Base-by-base conservation (phyloP, 2,113 vertebrate genomes). In the Rhadina sibilatrix region DNA sequence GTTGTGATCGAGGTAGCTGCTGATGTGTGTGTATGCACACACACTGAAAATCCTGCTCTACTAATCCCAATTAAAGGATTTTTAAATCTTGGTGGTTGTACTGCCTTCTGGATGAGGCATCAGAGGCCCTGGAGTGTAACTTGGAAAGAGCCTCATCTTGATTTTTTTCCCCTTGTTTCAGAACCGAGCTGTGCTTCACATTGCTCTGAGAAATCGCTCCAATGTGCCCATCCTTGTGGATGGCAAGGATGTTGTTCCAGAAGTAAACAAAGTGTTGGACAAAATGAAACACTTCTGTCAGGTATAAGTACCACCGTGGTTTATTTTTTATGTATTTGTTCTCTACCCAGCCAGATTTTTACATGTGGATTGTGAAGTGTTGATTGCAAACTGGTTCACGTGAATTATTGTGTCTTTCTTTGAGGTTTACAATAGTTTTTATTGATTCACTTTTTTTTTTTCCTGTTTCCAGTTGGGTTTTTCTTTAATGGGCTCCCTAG, bases 261-360 rank as follows among this genome's bases (percentile, higher is more conserved):
- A 99, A 24, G 98, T 99, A 54, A 99, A 99, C 97, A 98, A 97
- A 72, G 99, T 99, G 68, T 96, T 99, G 94, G 98, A 99, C 71
- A 99, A 99, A 97, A 99, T 99, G 98, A 99, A 99, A 89, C 97
- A 96, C 37, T 99, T 99, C 97, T 99, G 99, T 87, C 98, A 99
- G 84, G 99, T 99, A 97, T 40, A 54, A 54, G 97, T 78, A 27
- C 18, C 12, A 57, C 46, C 12, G 5, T 3, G 64, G 5, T 17
- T 53, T 47, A 12, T 33, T 64, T 79, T 27, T 82, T 2, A 9
- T 25, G 0, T 53, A 11, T 7, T 75, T 87, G 6, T 60, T 61
- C 21, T 65, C 6, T 57, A 57, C 9, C 15, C 31, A 49, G 33
- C 10, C 23, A 31, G 9, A 15, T 70, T 81, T 24, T 64, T 83